Evolutionary conservation across 2,888 invertebrate species (phyloP).

Genomic region (Bellardia bayeri): DNA sequence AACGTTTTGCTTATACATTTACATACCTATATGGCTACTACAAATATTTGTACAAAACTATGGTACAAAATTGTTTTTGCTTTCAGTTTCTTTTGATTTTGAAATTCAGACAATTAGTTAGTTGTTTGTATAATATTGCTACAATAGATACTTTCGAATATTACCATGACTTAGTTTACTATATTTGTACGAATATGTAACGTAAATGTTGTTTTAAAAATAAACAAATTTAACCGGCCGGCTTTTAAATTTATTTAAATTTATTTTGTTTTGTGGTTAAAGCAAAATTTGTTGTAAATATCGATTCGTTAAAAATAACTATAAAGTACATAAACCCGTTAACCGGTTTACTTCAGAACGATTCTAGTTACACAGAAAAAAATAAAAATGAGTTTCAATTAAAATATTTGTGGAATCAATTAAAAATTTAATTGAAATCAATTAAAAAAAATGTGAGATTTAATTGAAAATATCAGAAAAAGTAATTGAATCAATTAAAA

Average conservation of each 20-base stretch:
- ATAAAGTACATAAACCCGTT: not conserved
- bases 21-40: not conserved
- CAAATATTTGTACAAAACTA: not conserved
- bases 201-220: constrained; percentile 40
- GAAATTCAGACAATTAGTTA: not conserved
- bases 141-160: not conserved
- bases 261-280: not conserved
- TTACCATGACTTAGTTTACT: constrained; percentile 23
- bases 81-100: constrained; percentile 17
- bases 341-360: no score
- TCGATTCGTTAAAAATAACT: not conserved
- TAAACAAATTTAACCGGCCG: constrained; percentile 52
- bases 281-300: not conserved
- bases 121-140: not conserved
- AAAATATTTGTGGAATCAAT: no score
- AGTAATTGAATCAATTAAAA: no score
- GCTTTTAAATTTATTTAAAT: constrained; percentile 16
- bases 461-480: no score
- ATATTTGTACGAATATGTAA: not conserved
- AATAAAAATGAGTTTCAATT: no score
- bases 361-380: no score
- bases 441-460: no score
- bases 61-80: not conserved
- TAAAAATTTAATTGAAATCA: no score
- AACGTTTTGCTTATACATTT: not conserved